phyloP scores from a whole-genome alignment of 1,140 invertebrate genomes.

The Oncopodura yosiiana region DNA sequence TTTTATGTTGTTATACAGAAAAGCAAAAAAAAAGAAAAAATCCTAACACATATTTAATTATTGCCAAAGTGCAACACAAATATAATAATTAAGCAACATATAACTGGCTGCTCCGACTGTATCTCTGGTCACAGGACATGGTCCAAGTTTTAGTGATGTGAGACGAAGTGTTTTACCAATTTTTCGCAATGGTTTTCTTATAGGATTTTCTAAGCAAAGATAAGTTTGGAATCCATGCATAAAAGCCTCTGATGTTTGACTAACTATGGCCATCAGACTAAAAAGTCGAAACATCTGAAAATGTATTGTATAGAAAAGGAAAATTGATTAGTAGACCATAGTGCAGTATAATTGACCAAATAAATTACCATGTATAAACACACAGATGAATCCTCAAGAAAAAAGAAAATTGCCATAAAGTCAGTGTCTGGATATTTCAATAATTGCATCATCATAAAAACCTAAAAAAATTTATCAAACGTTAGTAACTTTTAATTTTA shows the following conservation, averaged over 20 bases:
- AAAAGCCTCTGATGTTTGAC: conserved; percentile 2
- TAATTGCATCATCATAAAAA: conserved; percentile 11
- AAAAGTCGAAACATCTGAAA: conserved; percentile 9
- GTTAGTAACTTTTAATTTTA: no score
- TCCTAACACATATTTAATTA: no score
- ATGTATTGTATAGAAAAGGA: no score
- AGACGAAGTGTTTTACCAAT: not conserved
- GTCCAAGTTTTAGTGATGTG: conserved; percentile 2
- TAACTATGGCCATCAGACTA: conserved; percentile 10
- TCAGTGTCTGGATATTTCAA: not conserved
- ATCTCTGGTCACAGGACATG: conserved; percentile 4
- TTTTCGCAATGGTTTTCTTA: not conserved
- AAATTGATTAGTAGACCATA: no score
- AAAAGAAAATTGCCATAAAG: not conserved
- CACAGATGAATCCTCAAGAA: conserved; percentile 3
- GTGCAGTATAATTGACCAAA: no score
- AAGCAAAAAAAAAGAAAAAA: no score
- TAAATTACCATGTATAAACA: conserved; percentile 1
- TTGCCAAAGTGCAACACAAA: conserved; percentile 11
- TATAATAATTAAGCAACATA: conserved; percentile 8
- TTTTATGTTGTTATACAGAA: no score
- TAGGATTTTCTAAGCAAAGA: not conserved
- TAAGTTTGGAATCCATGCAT: not conserved
- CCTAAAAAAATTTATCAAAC: no score
- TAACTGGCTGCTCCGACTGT: conserved; percentile 2